Base-by-base conservation (phyloP, 2,797 vertebrate genomes). In the Denticeps clupeoides region DNA sequence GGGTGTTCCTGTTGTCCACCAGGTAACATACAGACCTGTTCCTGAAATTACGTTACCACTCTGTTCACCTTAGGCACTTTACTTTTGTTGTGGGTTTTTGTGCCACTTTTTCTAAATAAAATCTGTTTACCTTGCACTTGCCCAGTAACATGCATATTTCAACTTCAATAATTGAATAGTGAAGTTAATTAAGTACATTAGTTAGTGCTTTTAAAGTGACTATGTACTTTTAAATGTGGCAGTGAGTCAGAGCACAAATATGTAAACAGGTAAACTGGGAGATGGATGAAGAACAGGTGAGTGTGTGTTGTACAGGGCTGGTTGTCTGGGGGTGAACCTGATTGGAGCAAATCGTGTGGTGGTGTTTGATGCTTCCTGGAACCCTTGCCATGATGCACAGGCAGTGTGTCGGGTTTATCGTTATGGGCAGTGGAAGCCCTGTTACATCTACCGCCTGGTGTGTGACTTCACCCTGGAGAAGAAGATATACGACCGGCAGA, bases 351-450 rank as follows among this genome's bases (percentile, higher is more conserved):
- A 94, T 67, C 87, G 95, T 1, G 95, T 99, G 10, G 89, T 99
- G 24, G 93, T 99, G 53, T 97, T 99, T 24, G 95, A 99, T 2
- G 94, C 95, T 29, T 99, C 95, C n/a, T 99, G 95, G 95, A 99
- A 99, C 70, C 95, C 95, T 0, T 99, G 95, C 63, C 94, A 99
- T 0, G 95, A 99, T 0, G 95, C 95, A 18, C 94, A 99, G 73
- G 95, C 95, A 0, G 94, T 99, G 38, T 99, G 95, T 43, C 78
- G 95, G 2, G 93, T 99, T 26, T 99, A 98, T 67, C 90, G 95
- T 51, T 99, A 99, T 0, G 95, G 95, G 44, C 95, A 99, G 80
- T 90, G 72, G 77, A 99, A 99, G 64, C 88, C 89, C 0, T 99
- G 95, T 72, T 79, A 89, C 72, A 97, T 99, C 68, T 99, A 99